A percentile compares a stretch with the other conserved stretches of the same genome.
Conservation (phyloP, 2,888 invertebrate species). For the Lacanobia oleracea region DNA sequence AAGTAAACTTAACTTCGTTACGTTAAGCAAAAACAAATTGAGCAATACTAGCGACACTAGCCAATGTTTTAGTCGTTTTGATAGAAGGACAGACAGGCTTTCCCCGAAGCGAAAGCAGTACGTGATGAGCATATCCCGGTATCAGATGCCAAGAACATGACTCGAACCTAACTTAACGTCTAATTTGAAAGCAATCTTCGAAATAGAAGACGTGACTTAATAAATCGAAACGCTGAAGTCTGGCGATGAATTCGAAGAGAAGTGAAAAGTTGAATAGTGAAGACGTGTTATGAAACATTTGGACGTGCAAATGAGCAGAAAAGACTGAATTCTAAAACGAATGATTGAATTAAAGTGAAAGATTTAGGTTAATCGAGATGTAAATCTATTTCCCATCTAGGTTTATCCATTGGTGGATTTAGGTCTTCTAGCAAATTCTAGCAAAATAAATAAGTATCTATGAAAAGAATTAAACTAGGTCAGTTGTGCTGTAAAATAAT, state of each 20-base stretch:
- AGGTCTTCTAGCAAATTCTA: not conserved
- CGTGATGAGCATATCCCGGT: slow-evolving; percentile 81
- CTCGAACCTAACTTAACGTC: slow-evolving; percentile 64
- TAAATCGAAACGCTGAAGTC: slow-evolving; percentile 66
- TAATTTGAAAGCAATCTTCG: slow-evolving; percentile 76
- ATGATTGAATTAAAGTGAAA: slow-evolving; percentile 10
- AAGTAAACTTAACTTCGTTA: slow-evolving; percentile 43
- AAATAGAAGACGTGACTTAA: slow-evolving; percentile 77
- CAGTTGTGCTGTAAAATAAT: slow-evolving; percentile 36
- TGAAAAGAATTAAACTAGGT: slow-evolving; percentile 40
- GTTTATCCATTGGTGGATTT: slow-evolving; percentile 30
- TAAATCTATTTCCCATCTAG: slow-evolving; percentile 12
- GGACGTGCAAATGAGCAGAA: slow-evolving; percentile 6
- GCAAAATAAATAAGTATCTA: slow-evolving; percentile 32
- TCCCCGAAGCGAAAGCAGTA: slow-evolving; percentile 81
- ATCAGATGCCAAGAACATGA: slow-evolving; percentile 59
- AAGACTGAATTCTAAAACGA: not conserved
- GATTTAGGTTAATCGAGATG: slow-evolving; percentile 24
- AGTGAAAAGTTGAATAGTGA: slow-evolving; percentile 56
- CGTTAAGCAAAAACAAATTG: slow-evolving; percentile 39
- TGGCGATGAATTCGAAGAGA: slow-evolving; percentile 52
- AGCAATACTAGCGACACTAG: slow-evolving; percentile 37
- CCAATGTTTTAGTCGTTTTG: slow-evolving; percentile 58
- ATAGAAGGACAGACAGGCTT: slow-evolving; percentile 65
- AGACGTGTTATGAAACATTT: slow-evolving; percentile 26